Evolutionary conservation across 2,797 vertebrate species (phyloP), one percentile per base, ranked within the genome.

Genomic region (Pygocentrus nattereri): DNA sequence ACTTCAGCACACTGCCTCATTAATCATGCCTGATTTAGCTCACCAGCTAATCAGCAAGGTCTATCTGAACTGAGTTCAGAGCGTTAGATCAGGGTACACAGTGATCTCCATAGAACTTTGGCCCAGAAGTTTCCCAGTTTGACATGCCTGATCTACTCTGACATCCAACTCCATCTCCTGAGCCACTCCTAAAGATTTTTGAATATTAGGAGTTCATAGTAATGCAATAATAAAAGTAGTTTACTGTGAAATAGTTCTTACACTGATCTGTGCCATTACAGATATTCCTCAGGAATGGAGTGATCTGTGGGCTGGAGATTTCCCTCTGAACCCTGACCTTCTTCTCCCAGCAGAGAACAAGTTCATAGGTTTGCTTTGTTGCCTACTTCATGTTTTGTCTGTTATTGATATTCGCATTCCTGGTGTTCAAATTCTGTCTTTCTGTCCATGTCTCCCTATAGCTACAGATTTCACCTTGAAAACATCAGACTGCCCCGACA

Each of bases 291-390:
- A 91, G 65, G 90, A 93, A 86, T 98, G 97, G 97, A 88, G 88
- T 59, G 89, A 93, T 80, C 87, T 93, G 6, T 99, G 98, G 97
- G 87, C 90, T 2, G 93, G 90, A 88, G 94, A 97, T 90, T 96
- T 98, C 1, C 85, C 93, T 4, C 90, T 97, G 86, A 95, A 96
- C 91, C 80, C 90, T 25, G 95, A 96, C 15, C 95, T 99, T 84
- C 96, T 97, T 86, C 95, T 97, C 74, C 97, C 97, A 23, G 94
- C 93, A 80, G 96, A 98, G 91, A 99, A 99, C 90, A 96, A 94
- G 81, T 99, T 97, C 77, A 99, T 98, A 82, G 97, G 97, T 98
- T 81, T 88, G 94, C 91, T 50, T 13, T 77, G 34, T 4, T 58
- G 19, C 11, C n/a, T 56, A 19, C 30, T 49, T 4, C 12, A 4